Evolutionary conservation across 2,888 invertebrate genomes (phyloP).

Genomic region (Dinocampus coccinellae): DNA sequence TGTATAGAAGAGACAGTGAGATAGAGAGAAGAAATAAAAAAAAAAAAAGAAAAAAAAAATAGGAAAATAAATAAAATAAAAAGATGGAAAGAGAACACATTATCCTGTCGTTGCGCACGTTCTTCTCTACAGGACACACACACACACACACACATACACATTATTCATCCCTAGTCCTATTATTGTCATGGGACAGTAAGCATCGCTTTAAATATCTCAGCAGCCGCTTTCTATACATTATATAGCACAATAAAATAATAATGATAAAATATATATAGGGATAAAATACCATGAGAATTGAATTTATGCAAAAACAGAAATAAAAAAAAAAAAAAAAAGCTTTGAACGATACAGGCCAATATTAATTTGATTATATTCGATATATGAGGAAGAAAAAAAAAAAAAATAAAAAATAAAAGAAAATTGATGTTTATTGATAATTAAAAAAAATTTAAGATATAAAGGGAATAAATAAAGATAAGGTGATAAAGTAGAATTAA

Average conservation of each 20-base stretch:
- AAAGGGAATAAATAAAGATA: conserved; percentile 8
- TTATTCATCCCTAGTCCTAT: background rate
- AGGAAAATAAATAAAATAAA: background rate
- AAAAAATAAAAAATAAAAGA: no score
- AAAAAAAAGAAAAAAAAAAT: conserved; percentile 19
- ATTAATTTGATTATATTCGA: no score
- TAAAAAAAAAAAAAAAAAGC: no score
- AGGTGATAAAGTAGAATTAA: background rate
- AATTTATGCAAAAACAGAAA: background rate
- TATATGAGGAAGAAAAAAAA: no score
- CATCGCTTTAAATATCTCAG: conserved; percentile 59
- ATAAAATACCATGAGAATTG: background rate
- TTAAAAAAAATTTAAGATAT: conserved; percentile 32
- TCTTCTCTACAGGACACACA: conserved; percentile 36
- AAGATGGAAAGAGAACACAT: conserved; percentile 18
- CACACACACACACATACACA: no score
- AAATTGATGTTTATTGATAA: no score
- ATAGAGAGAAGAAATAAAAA: background rate
- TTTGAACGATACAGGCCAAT: no score
- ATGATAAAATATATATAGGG: conserved; percentile 49
- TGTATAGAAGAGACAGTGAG: background rate
- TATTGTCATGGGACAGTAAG: conserved; percentile 8
- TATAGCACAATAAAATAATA: conserved; percentile 66
- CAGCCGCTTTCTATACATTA: conserved; percentile 52
- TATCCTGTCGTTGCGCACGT: background rate